Evolutionary conservation across 2,888 invertebrate species (phyloP), one percentile per base, ranked within the genome.

Genomic region (Sinohyriopsis cumingii): DNA sequence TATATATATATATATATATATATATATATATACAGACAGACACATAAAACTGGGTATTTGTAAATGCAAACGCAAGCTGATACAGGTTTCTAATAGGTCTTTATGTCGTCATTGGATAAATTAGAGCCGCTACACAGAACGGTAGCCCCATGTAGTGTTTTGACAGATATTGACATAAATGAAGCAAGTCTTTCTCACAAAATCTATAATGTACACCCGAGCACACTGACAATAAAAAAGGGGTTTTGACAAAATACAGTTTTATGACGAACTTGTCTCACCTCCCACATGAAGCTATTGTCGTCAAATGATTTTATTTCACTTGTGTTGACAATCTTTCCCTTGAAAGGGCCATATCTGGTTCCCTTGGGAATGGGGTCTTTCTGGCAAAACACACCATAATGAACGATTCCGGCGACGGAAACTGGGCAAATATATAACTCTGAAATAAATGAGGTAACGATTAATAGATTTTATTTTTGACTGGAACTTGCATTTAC

Each of bases 221-320:
- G 20, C 18, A 33, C 15, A 45, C 45, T 45, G 45, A 45, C 45
- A 45, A 45, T 45, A 45, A 9, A 45, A 45, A 54, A 28, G 55
- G 5, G 7, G 20, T n/a, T 2, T n/a, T 6, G n/a, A 53, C 24
- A 18, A 20, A 22, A 45, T 45, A 45, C 1, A 33, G 9, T 45
- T 45, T 45, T 12, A 45, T 45, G 19, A 63, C 15, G 20, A 59
- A 19, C 19, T 28, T 15, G 2, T 56, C 75, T 55, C 80, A 89
- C 89, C 87, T 90, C 90, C 90, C 90, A 90, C 90, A 90, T 89
- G 71, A 83, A 86, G 57, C 85, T 87, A 80, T 89, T 89, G 71
- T 89, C 89, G 66, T 88, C 88, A 67, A 89, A 86, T 0, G 87
- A 87, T 69, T 90, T 90, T 45, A 89, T 88, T 69, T 90, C 90